Evolutionary conservation across 2,113 vertebrate genomes (phyloP), one percentile per base, ranked within the genome.

Genomic region (Motacilla alba): DNA sequence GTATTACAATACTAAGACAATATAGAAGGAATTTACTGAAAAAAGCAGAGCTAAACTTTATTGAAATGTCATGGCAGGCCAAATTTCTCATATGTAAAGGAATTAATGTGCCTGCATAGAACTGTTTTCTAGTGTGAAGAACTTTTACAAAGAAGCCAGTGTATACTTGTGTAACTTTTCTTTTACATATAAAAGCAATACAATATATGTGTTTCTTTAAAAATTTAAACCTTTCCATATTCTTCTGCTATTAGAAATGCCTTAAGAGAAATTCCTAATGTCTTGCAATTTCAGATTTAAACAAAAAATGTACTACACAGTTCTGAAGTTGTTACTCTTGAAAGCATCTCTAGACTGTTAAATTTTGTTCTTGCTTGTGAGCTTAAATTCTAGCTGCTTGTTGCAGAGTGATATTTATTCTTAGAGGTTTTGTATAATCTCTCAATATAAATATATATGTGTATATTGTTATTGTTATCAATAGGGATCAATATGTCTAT

Each of bases 121-220:
- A 49, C 9, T 26, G 46, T 79, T 28, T 83, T 35, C 41, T 62
- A 46, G 11, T 41, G 9, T 53, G 17, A 72, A 58, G n/a, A 73
- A 23, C 11, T 56, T 46, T 47, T 66, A 37, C 8, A 41, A 77
- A 87, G 13, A 47, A 84, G 23, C 3, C 17, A 28, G 2, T 21
- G 14, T n/a, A 27, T 56, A 20, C 16, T 55, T 87, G 7, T 22
- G 9, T 10, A 27, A 52, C 23, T 39, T 50, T 43, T 58, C 18
- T 59, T 67, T 39, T 52, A 52, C 17, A 24, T 67, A 20, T 43
- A 58, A 35, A 72, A 88, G 43, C 17, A 64, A 22, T 64, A 13
- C 41, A 17, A 31, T 27, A 21, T 33, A 13, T 15, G 1, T 41
- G 0, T 41, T n/a, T 28, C 26, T 13, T 1, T 1, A 35, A 41